Evolutionary conservation across 2,797 vertebrate genomes (phyloP), one percentile per base, ranked within the genome.

Genomic region (Alca torda): DNA sequence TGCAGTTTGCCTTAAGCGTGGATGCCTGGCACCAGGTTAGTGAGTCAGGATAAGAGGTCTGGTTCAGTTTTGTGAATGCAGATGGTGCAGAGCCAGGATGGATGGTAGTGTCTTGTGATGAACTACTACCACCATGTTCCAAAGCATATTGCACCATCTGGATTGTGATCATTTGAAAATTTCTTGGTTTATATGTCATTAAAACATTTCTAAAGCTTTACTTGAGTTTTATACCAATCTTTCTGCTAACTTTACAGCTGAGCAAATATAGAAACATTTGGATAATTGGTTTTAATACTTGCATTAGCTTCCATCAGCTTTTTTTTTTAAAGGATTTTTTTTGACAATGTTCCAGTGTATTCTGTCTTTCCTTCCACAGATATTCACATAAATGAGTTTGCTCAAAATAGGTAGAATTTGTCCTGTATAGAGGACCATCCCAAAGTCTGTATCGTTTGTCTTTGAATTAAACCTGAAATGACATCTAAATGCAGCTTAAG

Each of bases 101-200:
- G 78, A 92, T 96, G 86, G 75, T 48, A 31, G 37, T 59, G 81
- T 72, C 85, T 95, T 82, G 37, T 87, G 81, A 90, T 53, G 20
- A 91, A 70, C 84, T 84, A 72, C 90, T 77, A 72, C 86, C 26
- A 74, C 75, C 77, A 72, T 14, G 20, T 87, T 80, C 78, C 86
- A 95, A 87, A 85, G 72, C 84, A 83, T 94, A 92, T 28, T 91
- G 84, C 81, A 93, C 96, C 94, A 94, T 96, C 90, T 96, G 95
- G 93, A 93, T 96, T 72, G 75, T 80, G 86, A 96, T 90, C 11
- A 59, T 83, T 90, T 95, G 81, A 96, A 96, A 84, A 93, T 80
- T 80, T 92, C 84, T 51, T 95, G 69, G 68, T 80, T 93, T 96
- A 50, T 63, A 77, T 89, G 81, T 83, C 90, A 92, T 92, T 95